A percentile compares a stretch with the other conserved stretches of the same genome.
These are phyloP conservation scores for Thalpophila matura DNA, from an alignment of 2,888 invertebrate species.

Conservation along the genomic window DNA sequence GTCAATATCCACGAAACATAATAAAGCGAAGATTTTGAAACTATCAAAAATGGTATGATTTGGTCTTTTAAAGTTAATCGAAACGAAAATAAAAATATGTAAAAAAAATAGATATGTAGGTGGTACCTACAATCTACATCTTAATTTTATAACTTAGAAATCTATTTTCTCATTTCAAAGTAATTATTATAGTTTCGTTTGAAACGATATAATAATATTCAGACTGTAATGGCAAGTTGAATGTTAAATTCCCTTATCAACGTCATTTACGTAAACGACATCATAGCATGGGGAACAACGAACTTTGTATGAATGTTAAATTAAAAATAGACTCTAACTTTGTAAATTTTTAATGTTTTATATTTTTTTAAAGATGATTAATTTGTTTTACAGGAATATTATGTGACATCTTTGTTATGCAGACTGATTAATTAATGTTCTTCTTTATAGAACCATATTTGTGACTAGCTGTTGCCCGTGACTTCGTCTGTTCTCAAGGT, in stretches of 20 bases:
- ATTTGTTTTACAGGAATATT: neutral
- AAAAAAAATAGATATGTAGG: no score
- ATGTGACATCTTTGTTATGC: no score
- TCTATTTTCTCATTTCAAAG: slow-evolving; percentile 4
- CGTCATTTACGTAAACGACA: neutral
- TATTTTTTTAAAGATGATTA: neutral
- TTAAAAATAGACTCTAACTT: neutral
- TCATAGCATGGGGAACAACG: neutral
- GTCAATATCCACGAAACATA: no score
- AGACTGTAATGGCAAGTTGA: slow-evolving; percentile 9
- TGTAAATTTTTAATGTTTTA: neutral
- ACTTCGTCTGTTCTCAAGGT: no score
- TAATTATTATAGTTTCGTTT: neutral
- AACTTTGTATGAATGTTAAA: neutral
- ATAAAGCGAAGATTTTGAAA: no score
- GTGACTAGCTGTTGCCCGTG: no score
- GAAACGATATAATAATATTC: slow-evolving; percentile 15
- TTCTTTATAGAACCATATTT: neutral
- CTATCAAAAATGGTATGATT: no score
- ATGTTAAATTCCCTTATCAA: neutral
- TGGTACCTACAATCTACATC: no score
- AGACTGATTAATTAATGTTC: neutral
- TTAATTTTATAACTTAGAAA: neutral
- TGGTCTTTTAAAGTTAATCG: no score
- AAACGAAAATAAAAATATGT: no score